Conservation (phyloP, 2,113 vertebrate species). For the Sinosuthora webbiana region DNA sequence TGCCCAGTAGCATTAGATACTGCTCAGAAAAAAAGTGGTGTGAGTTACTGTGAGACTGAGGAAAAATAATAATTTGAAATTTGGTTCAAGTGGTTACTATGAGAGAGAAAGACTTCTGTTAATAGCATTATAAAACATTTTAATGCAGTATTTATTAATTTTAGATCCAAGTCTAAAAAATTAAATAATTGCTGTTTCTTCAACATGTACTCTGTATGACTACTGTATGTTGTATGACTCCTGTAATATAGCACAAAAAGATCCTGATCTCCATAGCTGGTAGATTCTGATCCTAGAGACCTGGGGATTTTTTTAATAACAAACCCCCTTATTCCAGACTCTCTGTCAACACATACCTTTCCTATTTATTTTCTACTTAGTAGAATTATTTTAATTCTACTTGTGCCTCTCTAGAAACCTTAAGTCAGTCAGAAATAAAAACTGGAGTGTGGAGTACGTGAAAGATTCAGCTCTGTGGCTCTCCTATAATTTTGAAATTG, state of each 20-base stretch:
- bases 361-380: not conserved
- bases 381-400: not conserved
- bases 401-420: not conserved
- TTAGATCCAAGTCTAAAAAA: not conserved
- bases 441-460: fast-evolving
- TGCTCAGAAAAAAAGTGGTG: not conserved
- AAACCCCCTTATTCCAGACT: not conserved
- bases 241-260: not conserved
- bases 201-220: not conserved
- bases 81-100: not conserved
- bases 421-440: not conserved
- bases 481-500: not conserved
- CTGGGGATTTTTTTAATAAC: not conserved
- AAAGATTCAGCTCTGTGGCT: not conserved
- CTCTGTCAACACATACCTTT: not conserved
- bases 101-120: not conserved
- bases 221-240: too few relatives aligned
- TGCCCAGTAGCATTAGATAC: not conserved
- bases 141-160: not conserved
- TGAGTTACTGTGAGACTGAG: not conserved
- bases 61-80: not conserved
- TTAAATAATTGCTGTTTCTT: not conserved
- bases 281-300: not conserved
- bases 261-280: not conserved
- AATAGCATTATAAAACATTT: not conserved